Base-by-base conservation (phyloP, 2,888 invertebrate genomes). In the Drosophila lacicola region DNA sequence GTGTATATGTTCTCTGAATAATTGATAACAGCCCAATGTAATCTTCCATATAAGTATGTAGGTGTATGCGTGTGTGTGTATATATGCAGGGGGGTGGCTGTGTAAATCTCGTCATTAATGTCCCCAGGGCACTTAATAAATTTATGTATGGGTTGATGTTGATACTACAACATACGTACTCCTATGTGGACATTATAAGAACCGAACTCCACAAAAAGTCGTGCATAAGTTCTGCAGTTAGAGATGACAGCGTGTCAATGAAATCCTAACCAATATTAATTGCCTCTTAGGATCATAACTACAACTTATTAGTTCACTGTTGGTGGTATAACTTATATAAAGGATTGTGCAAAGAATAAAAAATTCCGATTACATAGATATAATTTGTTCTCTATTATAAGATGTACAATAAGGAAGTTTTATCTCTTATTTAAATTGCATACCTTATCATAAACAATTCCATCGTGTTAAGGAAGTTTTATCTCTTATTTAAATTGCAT, bases 1-100 rank as follows among this genome's bases (percentile, higher is more conserved):
- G 70, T 80, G 74, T 74, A 83, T 21, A 82, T 87, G 78, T 76
- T 71, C 80, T 44, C 65, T 86, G 88, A 89, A 86, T 86, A 88
- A 86, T 86, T 86, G 85, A 86, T 88, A 77, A 46, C 54, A 68
- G 67, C 74, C 79, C 67, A 76, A 67, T 68, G 81, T 63, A 76
- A 73, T 73, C 79, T 69, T 56, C 69, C 53, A 29, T 17, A 9
- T 39, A 29, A 50, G 66, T 60, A 21, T 60, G 42, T 42, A 57
- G 49, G 33, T n/a, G 51, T 42, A 19, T 36, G 42, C 36, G 29
- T 61, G 63, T 65, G 61, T 57, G 39, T 29, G 29, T 57, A 46
- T 61, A 62, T 36, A 45, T 57, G 70, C 58, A 55, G 57, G 42
- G 51, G 60, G n/a, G 56, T 70, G 58, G 21, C 25, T 58, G 49